Evolutionary conservation across 2,797 vertebrate species (phyloP).

Genomic region (Megalops cyprinoides): DNA sequence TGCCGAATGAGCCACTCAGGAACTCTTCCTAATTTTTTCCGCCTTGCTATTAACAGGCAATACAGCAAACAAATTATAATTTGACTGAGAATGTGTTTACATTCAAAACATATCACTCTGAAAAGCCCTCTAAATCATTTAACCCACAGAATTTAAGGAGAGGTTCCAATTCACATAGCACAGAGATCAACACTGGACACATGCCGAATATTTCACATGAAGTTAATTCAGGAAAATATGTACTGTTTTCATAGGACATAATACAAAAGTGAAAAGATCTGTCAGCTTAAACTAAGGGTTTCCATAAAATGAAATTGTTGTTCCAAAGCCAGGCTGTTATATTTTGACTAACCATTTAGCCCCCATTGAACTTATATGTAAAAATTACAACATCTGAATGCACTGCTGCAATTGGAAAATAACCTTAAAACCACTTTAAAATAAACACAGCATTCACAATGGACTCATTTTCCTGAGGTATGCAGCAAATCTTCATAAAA

Average conservation of each 20-base stretch:
- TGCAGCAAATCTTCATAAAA: neutral
- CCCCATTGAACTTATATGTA: neutral
- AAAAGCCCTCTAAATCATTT: no score
- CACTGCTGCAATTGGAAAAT: neutral
- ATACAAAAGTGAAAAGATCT: neutral
- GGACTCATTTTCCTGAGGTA: neutral
- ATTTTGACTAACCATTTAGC: neutral
- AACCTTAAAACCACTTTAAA: neutral
- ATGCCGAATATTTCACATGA: neutral
- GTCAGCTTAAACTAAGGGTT: neutral
- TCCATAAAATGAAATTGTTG: neutral
- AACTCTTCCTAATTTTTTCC: no score
- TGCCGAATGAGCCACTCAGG: no score
- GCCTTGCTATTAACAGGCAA: no score
- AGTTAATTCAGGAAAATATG: neutral
- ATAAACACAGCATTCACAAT: neutral
- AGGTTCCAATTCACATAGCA: no score
- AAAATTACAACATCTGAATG: neutral
- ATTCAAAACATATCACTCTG: no score
- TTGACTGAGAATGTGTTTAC: no score
- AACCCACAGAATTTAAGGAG: no score
- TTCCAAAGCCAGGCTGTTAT: neutral
- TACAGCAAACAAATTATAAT: no score
- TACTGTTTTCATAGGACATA: neutral
- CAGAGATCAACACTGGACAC: neutral